Evolutionary conservation across 2,797 vertebrate genomes (phyloP).

Genomic region (Manis javanica): DNA sequence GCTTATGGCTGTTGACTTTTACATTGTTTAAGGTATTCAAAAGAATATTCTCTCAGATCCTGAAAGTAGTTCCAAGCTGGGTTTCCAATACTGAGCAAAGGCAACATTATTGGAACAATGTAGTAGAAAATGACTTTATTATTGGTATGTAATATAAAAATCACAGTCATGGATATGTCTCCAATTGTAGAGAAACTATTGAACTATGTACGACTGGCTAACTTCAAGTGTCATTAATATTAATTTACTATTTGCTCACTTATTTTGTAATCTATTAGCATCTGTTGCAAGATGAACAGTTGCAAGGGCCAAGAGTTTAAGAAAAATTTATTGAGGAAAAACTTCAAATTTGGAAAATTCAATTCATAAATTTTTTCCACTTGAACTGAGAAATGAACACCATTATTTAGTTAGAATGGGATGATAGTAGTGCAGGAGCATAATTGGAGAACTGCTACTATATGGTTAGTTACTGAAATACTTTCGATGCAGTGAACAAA

Average conservation of each 20-base stretch:
- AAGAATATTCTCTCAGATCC: conserved; percentile 1
- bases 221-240: conserved; percentile 43
- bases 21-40: conserved; percentile 23
- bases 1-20: conserved; percentile 15
- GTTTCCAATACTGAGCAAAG: conserved; percentile 45
- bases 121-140: conserved; percentile 32
- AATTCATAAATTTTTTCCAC: conserved; percentile 10
- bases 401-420: conserved; percentile 19
- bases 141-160: conserved; percentile 28
- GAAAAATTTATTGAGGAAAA: conserved; percentile 47
- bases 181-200: conserved; percentile 14
- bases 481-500: conserved; percentile 28
- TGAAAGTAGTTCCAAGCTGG: conserved; percentile 50
- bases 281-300: conserved; percentile 3
- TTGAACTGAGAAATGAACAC: not conserved
- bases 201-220: not conserved
- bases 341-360: conserved; percentile 56
- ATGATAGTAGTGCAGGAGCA: not conserved
- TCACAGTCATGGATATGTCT: not conserved
- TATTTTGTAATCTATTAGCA: conserved; percentile 39
- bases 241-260: not conserved
- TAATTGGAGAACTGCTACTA: conserved; percentile 39
- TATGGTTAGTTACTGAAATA: not conserved
- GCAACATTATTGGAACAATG: conserved; percentile 24
- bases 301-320: conserved; percentile 14